A percentile compares a stretch with the other conserved stretches of the same genome.
These are phyloP conservation scores for Chinchilla lanigera DNA, from an alignment of 2,113 vertebrate species.

Conservation along the genomic window DNA sequence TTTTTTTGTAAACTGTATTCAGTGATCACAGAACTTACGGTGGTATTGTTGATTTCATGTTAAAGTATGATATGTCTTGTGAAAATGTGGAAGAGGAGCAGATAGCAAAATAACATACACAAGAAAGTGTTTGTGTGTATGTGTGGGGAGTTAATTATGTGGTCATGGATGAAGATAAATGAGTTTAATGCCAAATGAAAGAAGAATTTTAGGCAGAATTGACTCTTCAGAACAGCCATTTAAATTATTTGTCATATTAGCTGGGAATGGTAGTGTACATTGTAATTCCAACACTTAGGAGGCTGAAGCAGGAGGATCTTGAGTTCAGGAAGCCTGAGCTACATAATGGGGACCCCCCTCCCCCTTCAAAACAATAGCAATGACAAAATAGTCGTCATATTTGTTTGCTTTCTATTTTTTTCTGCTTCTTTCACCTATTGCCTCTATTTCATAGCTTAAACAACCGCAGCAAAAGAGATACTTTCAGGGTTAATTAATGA, in stretches of 20 bases:
- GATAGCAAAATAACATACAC: neutral
- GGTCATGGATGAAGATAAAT: neutral
- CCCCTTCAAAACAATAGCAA: neutral
- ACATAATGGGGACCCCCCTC: neutral
- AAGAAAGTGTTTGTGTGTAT: neutral
- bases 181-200: neutral
- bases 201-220: neutral
- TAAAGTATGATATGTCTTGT: neutral
- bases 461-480: neutral
- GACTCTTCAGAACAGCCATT: neutral
- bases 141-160: neutral
- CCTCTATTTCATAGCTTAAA: neutral
- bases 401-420: neutral
- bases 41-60: neutral
- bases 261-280: neutral
- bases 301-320: neutral
- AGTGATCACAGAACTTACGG: neutral
- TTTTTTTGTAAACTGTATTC: constrained; percentile 11
- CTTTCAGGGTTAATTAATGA: neutral
- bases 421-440: neutral
- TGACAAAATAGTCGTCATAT: neutral
- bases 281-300: neutral
- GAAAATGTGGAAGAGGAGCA: neutral
- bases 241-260: neutral
- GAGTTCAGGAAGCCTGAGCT: neutral